Percentiles rank a stretch among this genome's conserved stretches.
These are phyloP conservation scores for Prinia subflava DNA, from an alignment of 2,113 vertebrate species.

Conservation along the genomic window DNA sequence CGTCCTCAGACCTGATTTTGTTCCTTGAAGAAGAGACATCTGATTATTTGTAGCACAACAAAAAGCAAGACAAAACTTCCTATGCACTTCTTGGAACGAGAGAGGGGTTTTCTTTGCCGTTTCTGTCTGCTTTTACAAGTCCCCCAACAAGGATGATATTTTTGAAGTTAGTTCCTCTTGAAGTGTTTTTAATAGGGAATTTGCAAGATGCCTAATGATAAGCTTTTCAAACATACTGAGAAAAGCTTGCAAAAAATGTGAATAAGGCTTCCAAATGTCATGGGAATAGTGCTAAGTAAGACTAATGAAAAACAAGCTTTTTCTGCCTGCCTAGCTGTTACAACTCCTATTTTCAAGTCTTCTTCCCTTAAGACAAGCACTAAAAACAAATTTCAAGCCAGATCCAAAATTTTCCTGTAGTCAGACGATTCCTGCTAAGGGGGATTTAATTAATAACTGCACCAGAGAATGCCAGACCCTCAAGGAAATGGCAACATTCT, in stretches of 20 bases:
- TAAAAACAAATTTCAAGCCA: constrained; percentile 2
- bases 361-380: constrained; percentile 4
- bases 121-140: neutral
- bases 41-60: neutral
- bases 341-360: neutral
- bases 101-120: neutral
- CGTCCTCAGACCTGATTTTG: neutral
- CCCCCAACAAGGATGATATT: neutral
- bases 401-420: neutral
- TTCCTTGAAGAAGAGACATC: neutral
- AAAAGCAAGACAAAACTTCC: neutral
- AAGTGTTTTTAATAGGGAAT: neutral
- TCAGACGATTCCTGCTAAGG: neutral
- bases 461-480: neutral
- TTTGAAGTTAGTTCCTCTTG: neutral
- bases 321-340: constrained; percentile 13
- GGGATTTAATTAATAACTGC: neutral
- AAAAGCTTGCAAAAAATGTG: neutral
- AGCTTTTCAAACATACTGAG: neutral
- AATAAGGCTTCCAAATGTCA: neutral
- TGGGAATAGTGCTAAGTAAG: neutral
- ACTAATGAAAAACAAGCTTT: neutral
- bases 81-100: neutral
- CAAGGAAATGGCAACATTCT: neutral
- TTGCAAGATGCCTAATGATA: neutral